Base-by-base conservation (phyloP, 1,140 invertebrate genomes). In the Plectus sambesii region DNA sequence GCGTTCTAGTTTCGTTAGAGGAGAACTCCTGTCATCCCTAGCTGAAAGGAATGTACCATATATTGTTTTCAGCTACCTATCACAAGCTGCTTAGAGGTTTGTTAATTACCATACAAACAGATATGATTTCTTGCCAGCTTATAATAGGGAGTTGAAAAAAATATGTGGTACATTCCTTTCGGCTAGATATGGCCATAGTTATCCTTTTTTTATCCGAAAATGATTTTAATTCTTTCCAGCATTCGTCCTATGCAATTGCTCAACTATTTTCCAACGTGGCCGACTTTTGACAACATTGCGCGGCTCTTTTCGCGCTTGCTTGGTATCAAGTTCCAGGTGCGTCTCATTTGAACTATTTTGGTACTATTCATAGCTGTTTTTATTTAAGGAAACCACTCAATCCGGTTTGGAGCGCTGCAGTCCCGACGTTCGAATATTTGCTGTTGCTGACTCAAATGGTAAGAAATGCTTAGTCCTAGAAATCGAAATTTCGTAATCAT, bases 251-350 rank as follows among this genome's bases (percentile, higher is more conserved):
- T 68, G 26, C 65, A 61, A 20, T 25, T 67, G 19, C 66, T 69
- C 65, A 66, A 65, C 27, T 51, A 67, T 40, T 67, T 67, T 37
- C 66, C 64, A 19, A 62, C 65, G 41, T 63, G 60, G 66, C 50
- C 46, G 8, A 67, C 64, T 20, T 69, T 67, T 44, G 47, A 66
- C 23, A 66, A 61, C 26, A 40, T 60, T 22, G 46, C 36, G 24
- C 26, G 40, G 20, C 25, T 66, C 2, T 30, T 60, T 17, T 38
- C 47, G 2, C 49, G 58, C 39, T 29, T 68, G 12, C 53, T 66
- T 27, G 49, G 49, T 29, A 39, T 66, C 19, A 47, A 58, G 17
- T 68, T 66, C 38, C 33, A 38, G 42, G 56, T 53, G 8, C n/a
- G n/a, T n/a, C n/a, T n/a, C n/a, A n/a, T n/a, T n/a, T n/a, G 5